Percentiles rank a stretch among this genome's conserved stretches.
phyloP scores from a whole-genome alignment of 2,888 invertebrate species.

The Melinaea menophilus region DNA sequence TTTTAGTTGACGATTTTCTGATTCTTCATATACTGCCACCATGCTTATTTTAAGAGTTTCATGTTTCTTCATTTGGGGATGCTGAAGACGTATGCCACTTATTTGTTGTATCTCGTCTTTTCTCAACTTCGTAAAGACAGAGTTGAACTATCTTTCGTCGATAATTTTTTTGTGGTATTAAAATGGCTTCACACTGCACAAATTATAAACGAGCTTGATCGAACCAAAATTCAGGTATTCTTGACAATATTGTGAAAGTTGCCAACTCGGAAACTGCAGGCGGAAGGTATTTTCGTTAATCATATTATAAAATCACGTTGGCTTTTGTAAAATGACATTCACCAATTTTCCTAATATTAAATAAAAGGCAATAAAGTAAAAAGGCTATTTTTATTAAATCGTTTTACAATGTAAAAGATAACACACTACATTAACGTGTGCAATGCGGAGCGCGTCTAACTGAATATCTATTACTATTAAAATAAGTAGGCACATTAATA shows the following conservation, averaged over 20 bases:
- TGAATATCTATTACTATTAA: too few relatives aligned
- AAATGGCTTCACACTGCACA: constrained; percentile 26
- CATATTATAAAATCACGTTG: constrained; percentile 7
- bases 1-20: constrained; percentile 20
- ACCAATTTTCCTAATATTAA: too few relatives aligned
- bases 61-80: constrained; percentile 11
- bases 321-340: background rate
- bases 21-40: constrained; percentile 20
- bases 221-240: constrained; percentile 35
- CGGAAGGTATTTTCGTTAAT: constrained; percentile 10
- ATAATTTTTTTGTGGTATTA: constrained; percentile 28
- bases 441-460: too few relatives aligned
- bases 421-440: too few relatives aligned
- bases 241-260: constrained; percentile 19
- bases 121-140: constrained; percentile 26
- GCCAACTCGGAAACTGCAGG: constrained; percentile 18
- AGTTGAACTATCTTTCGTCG: constrained; percentile 27
- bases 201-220: constrained; percentile 35
- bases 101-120: constrained; percentile 11
- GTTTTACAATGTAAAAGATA: too few relatives aligned
- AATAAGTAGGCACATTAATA: too few relatives aligned
- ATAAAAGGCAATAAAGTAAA: too few relatives aligned
- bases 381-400: too few relatives aligned
- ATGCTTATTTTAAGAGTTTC: constrained; percentile 10
- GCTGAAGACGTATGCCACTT: constrained; percentile 15